Evolutionary conservation across 2,113 vertebrate species (phyloP), one percentile per base, ranked within the genome.

Genomic region (Phylloscopus trochilus): DNA sequence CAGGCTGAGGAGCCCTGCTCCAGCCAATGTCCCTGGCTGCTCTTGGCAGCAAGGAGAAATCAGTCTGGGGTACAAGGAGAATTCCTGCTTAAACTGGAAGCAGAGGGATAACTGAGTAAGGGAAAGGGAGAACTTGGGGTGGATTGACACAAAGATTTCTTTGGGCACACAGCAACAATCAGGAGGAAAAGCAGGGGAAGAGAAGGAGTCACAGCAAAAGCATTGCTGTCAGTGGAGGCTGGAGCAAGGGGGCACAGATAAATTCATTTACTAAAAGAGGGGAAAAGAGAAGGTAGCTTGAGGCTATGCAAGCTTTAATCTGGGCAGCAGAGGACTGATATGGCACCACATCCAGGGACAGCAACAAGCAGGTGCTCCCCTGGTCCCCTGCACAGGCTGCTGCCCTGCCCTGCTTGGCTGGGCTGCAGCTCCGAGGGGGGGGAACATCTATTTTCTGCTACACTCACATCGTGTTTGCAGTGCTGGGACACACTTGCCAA

Each of bases 341-440:
- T 16, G 33, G 41, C 21, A 22, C 51, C 55, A 18, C 24, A 23
- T 37, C 20, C 46, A 6, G 23, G 24, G 28, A 8, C 1, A n/a
- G 39, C 13, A 39, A 15, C 27, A 9, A 0, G 0, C 27, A n/a
- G 41, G 9, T 5, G 3, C 43, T 63, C 75, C 67, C 4, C 0
- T 9, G 30, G 5, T 52, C 21, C 72, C 63, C 51, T 15, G 4
- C 4, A 2, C 64, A 66, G 35, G 21, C 55, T 55, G 19, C 18
- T 69, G 33, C 47, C 1, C 0, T 6, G 15, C 26, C 53, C 58
- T 80, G 60, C 51, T 6, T 20, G 51, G 24, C 60, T 74, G 74
- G 43, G n/a, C 5, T 19, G 4, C 30, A 51, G 66, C 56, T 43
- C 23, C 3, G 30, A 26, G 9, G 0, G 26, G 23, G 16, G 10